Percentiles rank a stretch among this genome's conserved stretches.
Conservation (phyloP, 2,888 invertebrate genomes). For the Psylliodes chrysocephalus region DNA sequence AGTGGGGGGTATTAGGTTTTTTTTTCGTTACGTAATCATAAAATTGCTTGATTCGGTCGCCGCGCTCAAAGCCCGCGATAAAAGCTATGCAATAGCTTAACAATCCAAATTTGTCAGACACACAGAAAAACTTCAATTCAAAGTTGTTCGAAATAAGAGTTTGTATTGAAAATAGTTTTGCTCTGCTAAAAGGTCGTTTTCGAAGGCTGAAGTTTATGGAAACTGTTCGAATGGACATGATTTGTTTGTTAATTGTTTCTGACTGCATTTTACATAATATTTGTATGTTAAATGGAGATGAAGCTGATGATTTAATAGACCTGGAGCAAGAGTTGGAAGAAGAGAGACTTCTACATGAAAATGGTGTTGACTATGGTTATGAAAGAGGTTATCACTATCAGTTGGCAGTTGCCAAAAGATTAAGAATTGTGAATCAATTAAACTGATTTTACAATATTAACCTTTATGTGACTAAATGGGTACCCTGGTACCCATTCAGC, state of each 20-base stretch:
- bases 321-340: slow-evolving; percentile 14
- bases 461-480: no score
- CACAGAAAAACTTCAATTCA: slow-evolving; percentile 41
- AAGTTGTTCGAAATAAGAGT: slow-evolving; percentile 37
- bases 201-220: slow-evolving; percentile 42
- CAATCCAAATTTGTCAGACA: slow-evolving; percentile 9
- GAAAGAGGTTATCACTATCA: slow-evolving; percentile 5
- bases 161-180: slow-evolving; percentile 44
- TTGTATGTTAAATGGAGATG: slow-evolving; percentile 37
- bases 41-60: no score
- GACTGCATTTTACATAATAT: slow-evolving; percentile 44
- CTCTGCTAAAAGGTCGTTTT: slow-evolving; percentile 45
- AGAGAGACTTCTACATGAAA: slow-evolving; percentile 8
- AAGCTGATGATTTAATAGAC: slow-evolving; percentile 9
- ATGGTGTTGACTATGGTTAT: slow-evolving; percentile 6
- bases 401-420: slow-evolving; percentile 1
- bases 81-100: no score
- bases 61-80: no score
- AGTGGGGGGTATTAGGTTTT: no score
- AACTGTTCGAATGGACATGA: slow-evolving; percentile 39
- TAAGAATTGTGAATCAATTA: no score
- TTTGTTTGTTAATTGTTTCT: slow-evolving; percentile 38
- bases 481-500: no score
- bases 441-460: no score
- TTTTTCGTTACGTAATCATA: no score